These are phyloP conservation scores for Vollenhovia emeryi DNA, from an alignment of 1,140 invertebrate genomes.

Conservation along the genomic window DNA sequence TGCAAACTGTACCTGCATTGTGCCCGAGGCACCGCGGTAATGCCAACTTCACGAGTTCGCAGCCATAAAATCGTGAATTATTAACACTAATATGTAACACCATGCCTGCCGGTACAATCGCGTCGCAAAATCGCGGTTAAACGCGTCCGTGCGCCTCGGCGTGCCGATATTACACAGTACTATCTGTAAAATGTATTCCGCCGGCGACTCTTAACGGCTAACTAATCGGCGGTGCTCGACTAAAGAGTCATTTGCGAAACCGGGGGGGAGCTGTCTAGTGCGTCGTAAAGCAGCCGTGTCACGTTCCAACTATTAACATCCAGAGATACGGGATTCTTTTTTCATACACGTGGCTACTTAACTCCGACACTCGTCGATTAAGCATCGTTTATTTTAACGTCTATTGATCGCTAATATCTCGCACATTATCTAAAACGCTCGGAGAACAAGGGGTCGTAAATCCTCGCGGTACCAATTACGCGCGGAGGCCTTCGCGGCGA, in stretches of 20 bases:
- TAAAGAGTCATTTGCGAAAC: conserved; percentile 49
- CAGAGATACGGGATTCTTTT: conserved; percentile 6
- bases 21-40: conserved; percentile 66
- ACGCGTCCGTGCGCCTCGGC: conserved; percentile 43
- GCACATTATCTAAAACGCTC: conserved; percentile 3
- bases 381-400: conserved; percentile 19
- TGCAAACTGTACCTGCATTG: conserved; percentile 49
- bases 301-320: conserved; percentile 31
- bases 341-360: not conserved
- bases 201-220: not conserved
- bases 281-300: conserved; percentile 22
- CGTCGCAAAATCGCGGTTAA: conserved; percentile 65
- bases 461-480: conserved; percentile 1
- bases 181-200: conserved; percentile 46
- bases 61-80: conserved; percentile 77
- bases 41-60: conserved; percentile 74
- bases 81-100: conserved; percentile 77
- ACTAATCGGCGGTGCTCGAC: conserved; percentile 20
- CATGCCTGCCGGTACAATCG: conserved; percentile 66
- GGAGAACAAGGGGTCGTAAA: conserved; percentile 31
- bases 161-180: conserved; percentile 18
- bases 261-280: conserved; percentile 3
- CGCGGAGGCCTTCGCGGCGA: conserved; percentile 1
- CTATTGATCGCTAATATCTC: conserved; percentile 9
- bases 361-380: conserved; percentile 8